Evolutionary conservation across 2,797 vertebrate genomes (phyloP), one percentile per base, ranked within the genome.

Genomic region (Threskiornis aethiopicus): DNA sequence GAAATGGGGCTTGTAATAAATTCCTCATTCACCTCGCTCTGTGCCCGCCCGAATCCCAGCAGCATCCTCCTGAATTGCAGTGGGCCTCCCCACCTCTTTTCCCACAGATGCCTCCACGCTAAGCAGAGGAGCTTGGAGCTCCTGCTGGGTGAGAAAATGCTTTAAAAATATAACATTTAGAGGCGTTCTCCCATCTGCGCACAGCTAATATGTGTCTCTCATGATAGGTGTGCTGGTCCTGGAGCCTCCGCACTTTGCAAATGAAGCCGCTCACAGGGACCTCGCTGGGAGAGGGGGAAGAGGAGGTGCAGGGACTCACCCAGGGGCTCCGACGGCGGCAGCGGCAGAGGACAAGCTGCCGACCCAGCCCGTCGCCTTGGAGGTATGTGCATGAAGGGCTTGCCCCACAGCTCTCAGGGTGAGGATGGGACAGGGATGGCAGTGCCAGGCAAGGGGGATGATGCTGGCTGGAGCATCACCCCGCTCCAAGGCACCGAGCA

Each of bases 131-230:
- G 87, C 87, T 65, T 14, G 35, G 71, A 92, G 89, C 93, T 96
- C 55, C 86, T 67, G 90, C 96, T 93, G 96, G 86, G 88, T 96
- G 96, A 95, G 94, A 94, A 94, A 97, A 93, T 3, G 35, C 95
- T 97, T 97, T 89, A 96, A 96, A 97, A 97, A 96, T 90, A 92
- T 10, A 89, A 77, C 92, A 18, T 90, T 89, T 90, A 78, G 95
- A 92, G 96, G 95, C 93, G 81, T 94, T 96, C 78, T 96, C 93
- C 92, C 94, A 84, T 87, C 96, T 96, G 90, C 17, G 49, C 24
- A 1, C 55, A 35, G 94, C 90, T 83, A 26, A 84, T 29, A 44
- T 1, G 66, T 37, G 70, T 73, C 90, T 87, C 80, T 80, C 67
- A 1, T n/a, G n/a, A 18, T 87, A 96, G 96, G 94, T 87, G 93